A percentile compares a stretch with the other conserved stretches of the same genome.
Evolutionary conservation across 2,113 vertebrate species (phyloP).

Genomic region (mouse (Mus musculus)): DNA sequence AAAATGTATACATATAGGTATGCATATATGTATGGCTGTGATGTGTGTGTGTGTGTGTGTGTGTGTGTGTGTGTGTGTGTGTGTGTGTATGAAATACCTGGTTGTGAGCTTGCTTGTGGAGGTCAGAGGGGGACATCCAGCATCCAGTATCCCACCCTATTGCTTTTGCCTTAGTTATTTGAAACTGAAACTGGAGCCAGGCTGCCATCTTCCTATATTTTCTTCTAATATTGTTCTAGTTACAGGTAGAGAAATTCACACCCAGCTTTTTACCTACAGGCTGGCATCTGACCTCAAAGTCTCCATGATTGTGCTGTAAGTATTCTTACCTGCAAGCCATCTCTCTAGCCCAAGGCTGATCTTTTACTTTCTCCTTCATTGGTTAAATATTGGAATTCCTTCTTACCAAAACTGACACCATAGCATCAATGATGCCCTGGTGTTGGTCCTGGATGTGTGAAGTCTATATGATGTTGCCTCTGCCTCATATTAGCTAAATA

Average conservation of each 20-base stretch:
- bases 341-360: neutral
- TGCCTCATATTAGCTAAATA: neutral
- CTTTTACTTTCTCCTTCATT: neutral
- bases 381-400: neutral
- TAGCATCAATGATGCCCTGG: neutral
- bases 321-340: neutral
- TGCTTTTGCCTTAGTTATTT: neutral
- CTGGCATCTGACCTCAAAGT: neutral
- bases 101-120: neutral
- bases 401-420: neutral
- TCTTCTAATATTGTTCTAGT: neutral
- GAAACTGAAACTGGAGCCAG: neutral
- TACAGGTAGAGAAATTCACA: neutral
- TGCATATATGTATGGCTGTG: neutral
- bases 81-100: neutral
- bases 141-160: neutral
- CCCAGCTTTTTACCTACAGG: neutral
- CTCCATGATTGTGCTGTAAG: neutral
- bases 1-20: neutral
- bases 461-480: fast-evolving
- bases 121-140: neutral
- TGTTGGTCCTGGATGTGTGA: neutral
- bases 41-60: neutral
- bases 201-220: neutral
- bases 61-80: neutral